Evolutionary conservation across 2,797 vertebrate genomes (phyloP).

Genomic region (Momotus momota): DNA sequence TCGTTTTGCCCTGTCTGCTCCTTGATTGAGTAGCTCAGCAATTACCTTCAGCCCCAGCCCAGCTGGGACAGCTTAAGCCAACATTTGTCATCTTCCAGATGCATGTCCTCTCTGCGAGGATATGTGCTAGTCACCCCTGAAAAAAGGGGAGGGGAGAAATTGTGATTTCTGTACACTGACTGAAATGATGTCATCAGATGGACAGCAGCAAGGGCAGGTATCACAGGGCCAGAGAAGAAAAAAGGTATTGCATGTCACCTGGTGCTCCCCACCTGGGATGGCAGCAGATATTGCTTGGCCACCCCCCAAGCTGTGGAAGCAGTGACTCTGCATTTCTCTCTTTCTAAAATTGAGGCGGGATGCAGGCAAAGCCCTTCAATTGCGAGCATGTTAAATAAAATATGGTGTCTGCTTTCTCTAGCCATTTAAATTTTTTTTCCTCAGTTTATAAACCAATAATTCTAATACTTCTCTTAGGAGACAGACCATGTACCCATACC

Average conservation of each 20-base stretch:
- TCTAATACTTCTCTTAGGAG: background rate
- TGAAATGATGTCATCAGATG: fast-evolving
- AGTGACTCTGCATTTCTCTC: background rate
- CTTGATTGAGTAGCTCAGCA: background rate
- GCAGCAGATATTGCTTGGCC: background rate
- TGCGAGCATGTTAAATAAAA: background rate
- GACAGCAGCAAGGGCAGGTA: background rate
- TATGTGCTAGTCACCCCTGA: background rate
- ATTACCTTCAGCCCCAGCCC: background rate
- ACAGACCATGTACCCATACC: fast-evolving
- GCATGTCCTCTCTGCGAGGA: background rate
- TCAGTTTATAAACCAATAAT: background rate
- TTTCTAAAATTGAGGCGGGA: background rate
- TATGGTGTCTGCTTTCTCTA: background rate
- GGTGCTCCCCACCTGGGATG: background rate
- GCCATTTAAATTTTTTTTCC: background rate
- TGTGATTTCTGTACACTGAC: background rate
- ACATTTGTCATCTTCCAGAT: background rate
- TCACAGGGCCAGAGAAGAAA: background rate
- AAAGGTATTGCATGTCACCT: background rate
- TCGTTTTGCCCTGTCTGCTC: background rate
- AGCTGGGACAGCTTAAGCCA: background rate
- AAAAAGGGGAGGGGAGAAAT: background rate
- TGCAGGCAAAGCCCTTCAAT: background rate
- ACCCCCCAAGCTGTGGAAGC: background rate